phyloP scores from a whole-genome alignment of 2,113 vertebrate species.

The Salvelinus fontinalis region DNA sequence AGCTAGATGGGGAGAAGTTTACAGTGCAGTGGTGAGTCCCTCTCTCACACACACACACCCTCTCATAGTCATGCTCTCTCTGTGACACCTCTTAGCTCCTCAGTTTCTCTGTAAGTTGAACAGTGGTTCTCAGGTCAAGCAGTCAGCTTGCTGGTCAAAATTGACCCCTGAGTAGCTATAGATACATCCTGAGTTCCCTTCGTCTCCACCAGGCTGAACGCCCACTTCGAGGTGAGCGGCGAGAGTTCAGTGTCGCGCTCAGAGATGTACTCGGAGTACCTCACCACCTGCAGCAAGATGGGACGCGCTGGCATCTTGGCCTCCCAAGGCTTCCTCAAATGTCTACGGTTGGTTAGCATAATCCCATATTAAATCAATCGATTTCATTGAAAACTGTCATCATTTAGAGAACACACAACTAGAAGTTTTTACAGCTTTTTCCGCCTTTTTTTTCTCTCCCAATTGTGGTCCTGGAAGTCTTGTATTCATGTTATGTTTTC shows the following conservation, averaged over 20 bases:
- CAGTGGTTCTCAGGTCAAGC: neutral
- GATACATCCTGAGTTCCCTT: neutral
- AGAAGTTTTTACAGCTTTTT: too few relatives aligned
- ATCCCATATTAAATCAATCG: too few relatives aligned
- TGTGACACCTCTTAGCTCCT: neutral
- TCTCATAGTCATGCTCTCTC: neutral
- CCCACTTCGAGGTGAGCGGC: slow-evolving; percentile 91
- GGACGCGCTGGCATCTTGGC: slow-evolving; percentile 93
- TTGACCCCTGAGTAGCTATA: neutral
- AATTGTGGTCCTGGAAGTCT: too few relatives aligned
- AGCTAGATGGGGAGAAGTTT: slow-evolving; percentile 98
- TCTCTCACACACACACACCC: too few relatives aligned
- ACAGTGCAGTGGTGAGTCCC: slow-evolving; percentile 92
- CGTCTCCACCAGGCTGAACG: slow-evolving; percentile 83
- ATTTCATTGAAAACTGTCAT: too few relatives aligned
- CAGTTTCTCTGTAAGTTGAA: neutral
- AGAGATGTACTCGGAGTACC: slow-evolving; percentile 97
- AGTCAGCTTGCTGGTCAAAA: neutral
- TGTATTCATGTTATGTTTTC: too few relatives aligned
- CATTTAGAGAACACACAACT: too few relatives aligned
- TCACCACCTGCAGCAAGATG: slow-evolving; percentile 95
- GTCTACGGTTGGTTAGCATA: slow-evolving; percentile 83
- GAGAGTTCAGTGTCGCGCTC: slow-evolving; percentile 92
- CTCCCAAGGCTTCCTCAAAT: slow-evolving; percentile 97
- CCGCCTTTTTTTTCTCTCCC: too few relatives aligned